Percentiles rank a stretch among this genome's conserved stretches.
These are phyloP conservation scores for Drosophila mauritiana DNA, from an alignment of 1,140 invertebrate genomes.

Conservation along the genomic window DNA sequence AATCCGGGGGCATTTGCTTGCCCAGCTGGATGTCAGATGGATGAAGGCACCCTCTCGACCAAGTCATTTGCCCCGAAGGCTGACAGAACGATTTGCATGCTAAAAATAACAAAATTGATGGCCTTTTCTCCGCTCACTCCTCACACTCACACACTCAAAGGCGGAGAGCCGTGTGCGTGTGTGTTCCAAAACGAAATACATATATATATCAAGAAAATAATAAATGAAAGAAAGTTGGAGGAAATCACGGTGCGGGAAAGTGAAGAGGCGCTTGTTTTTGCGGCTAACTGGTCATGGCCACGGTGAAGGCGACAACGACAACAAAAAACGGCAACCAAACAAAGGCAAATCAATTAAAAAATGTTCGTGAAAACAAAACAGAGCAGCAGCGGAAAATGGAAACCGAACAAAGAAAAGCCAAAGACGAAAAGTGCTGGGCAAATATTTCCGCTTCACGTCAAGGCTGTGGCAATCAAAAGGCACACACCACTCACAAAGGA, in stretches of 20 bases:
- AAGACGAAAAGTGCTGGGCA: conserved; percentile 48
- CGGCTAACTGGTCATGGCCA: conserved; percentile 75
- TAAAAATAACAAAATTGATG: conserved; percentile 81
- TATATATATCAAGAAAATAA: conserved; percentile 2
- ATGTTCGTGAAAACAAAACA: conserved; percentile 39
- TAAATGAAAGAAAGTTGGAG: conserved; percentile 14
- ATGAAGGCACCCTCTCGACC: conserved; percentile 4
- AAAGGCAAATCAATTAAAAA: conserved; percentile 79
- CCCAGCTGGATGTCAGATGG: conserved; percentile 35
- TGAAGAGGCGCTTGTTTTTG: conserved; percentile 2
- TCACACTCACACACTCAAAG: neutral
- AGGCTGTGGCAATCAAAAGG: conserved; percentile 44
- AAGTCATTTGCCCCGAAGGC: conserved; percentile 41
- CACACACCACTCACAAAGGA: conserved; percentile 5
- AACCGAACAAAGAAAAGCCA: conserved; percentile 25
- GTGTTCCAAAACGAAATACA: conserved; percentile 30
- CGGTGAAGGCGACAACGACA: conserved; percentile 67
- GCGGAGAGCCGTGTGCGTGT: conserved; percentile 38
- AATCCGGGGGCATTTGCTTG: neutral
- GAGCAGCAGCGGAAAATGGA: conserved; percentile 10
- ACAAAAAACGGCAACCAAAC: conserved; percentile 14
- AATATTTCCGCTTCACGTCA: conserved; percentile 53
- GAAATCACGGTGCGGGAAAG: conserved; percentile 9
- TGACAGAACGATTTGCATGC: conserved; percentile 78
- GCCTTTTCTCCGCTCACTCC: conserved; percentile 42